phyloP scores from a whole-genome alignment of 2,888 invertebrate species.

The Eutolmus rufibarbis region DNA sequence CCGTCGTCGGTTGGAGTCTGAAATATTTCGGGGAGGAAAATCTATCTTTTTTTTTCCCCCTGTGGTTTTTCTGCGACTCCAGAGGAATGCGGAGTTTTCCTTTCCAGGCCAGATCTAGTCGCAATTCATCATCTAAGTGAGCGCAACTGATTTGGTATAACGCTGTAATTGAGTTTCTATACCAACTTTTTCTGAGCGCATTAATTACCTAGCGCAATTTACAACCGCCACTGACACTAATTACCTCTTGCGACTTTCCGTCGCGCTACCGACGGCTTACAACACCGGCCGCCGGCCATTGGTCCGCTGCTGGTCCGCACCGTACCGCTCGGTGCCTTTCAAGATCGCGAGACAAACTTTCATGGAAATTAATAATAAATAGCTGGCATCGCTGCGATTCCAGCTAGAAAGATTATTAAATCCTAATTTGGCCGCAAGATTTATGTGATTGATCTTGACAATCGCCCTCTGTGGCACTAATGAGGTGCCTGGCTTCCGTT shows the following conservation, averaged over 20 bases:
- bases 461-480: background rate
- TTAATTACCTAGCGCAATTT: background rate
- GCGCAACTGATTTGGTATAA: background rate
- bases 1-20: background rate
- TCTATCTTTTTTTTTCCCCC: background rate
- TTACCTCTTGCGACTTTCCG: background rate
- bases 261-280: background rate
- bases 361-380: background rate
- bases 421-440: background rate
- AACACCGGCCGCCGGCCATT: background rate
- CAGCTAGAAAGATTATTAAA: background rate
- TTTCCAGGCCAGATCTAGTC: background rate
- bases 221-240: background rate
- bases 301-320: background rate
- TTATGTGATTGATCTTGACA: background rate
- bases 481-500: background rate
- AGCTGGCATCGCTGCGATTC: background rate
- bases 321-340: background rate
- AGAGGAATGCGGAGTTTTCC: slow-evolving; percentile 5
- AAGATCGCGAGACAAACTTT: background rate
- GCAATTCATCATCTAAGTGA: slow-evolving; percentile 5
- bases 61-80: background rate
- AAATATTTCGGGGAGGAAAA: slow-evolving; percentile 14
- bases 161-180: slow-evolving; percentile 5
- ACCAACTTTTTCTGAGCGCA: background rate